Evolutionary conservation across 1,140 invertebrate species (phyloP), one percentile per base, ranked within the genome.

Genomic region (Tribolium madens): DNA sequence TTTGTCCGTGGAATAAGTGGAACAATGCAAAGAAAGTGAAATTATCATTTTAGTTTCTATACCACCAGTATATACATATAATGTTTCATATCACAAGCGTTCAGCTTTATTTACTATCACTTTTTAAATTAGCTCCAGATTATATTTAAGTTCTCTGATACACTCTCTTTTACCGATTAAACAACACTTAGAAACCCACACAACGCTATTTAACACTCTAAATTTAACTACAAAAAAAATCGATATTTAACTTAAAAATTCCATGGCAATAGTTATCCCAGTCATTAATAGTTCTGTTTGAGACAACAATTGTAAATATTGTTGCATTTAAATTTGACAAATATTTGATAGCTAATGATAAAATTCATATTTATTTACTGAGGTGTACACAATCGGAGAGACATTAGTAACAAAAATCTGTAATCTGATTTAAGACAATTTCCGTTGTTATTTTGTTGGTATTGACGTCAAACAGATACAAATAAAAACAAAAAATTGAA

Each of bases 21-120:
- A 72, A 72, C 70, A 72, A 72, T 52, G 47, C 46, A 52, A 72
- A 52, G 70, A 52, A 72, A 72, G 70, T 72, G 70, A 72, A 72
- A 72, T 72, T 72, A 72, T 72, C 70, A 72, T 50, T 72, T 72
- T 72, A 50, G 50, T 72, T 72, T 72, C 70, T 72, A 72, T 33
- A 72, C 50, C 52, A 46, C 46, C 50, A 52, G 42, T 47, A 33
- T 64, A 64, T 6, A 31, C 9, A 15, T 71, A 71, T 71, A 1
- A 50, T 46, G 46, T 72, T 72, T 72, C 46, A 72, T 72, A 72
- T 72, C 69, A 71, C 46, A 71, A 18, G 13, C 50, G 50, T 72
- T n/a, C 70, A 72, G 46, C 31, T 72, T 72, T n/a, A n/a, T n/a
- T 72, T 52, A 72, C 70, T 72, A 26, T 72, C 70, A 72, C 70